Conservation (phyloP, 2,113 vertebrate species). For the Mionectes macconnelli region DNA sequence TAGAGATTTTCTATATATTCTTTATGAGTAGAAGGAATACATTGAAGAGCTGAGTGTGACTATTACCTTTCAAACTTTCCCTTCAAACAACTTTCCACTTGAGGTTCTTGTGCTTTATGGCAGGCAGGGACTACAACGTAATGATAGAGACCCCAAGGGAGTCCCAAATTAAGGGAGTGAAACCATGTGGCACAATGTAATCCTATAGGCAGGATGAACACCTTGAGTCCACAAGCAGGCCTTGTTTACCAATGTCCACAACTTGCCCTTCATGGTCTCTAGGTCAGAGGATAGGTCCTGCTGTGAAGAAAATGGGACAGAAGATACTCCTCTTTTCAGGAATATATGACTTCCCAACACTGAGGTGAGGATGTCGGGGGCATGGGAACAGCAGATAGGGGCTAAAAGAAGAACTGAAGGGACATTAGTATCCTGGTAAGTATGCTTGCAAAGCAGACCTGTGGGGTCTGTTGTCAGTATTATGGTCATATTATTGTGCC, state of each 20-base stretch:
- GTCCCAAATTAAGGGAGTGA: accelerated
- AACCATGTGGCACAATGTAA: not conserved
- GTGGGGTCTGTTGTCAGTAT: not conserved
- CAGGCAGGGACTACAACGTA: not conserved
- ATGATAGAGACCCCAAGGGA: not conserved
- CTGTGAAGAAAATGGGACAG: not conserved
- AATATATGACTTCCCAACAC: not conserved
- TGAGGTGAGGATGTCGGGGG: not conserved
- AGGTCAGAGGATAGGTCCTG: not conserved
- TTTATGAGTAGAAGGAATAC: not conserved
- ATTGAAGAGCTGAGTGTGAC: not conserved
- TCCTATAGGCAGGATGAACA: not conserved
- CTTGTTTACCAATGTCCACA: not conserved
- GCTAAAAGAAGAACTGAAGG: not conserved
- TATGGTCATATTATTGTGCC: not conserved
- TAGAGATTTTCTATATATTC: not conserved
- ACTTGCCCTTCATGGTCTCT: not conserved
- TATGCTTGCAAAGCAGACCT: not conserved
- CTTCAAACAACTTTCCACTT: not conserved
- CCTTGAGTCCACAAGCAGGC: not conserved
- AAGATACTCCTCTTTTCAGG: not conserved
- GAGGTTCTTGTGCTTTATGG: not conserved
- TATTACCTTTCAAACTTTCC: not conserved
- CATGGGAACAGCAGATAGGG: not conserved
- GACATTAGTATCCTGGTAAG: not conserved